Base-by-base conservation (phyloP, 2,888 invertebrate genomes). In the Phyllotreta cruciferae region DNA sequence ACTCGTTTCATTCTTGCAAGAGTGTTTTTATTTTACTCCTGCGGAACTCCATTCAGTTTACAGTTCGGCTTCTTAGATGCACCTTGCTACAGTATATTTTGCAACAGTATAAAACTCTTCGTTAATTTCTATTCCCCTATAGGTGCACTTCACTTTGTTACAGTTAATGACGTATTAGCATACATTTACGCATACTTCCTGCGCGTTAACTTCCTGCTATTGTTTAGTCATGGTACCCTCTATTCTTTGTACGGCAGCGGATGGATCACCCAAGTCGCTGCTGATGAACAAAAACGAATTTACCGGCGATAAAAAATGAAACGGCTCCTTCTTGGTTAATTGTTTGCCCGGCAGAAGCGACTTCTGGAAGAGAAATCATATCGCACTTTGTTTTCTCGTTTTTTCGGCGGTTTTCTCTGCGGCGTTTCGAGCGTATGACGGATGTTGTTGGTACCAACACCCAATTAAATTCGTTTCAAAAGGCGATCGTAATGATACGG, bases 1-100 rank as follows among this genome's bases (percentile, higher is more conserved):
- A 70, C 70, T 63, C 52, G 68, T 67, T 68, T 57, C 42, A 45
- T 35, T 52, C 49, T 36, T 36, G 24, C 24, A 4, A 24, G 24
- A 24, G 4, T 2, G 11, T 5, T 37, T 52, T 52, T 3, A 41
- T 41, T 41, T 10, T 41, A n/a, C 41, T 52, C 38, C 38, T 52
- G 9, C 9, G 14, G 50, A 36, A 9, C 10, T 50, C 36, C 50
- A 50, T 50, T 50, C 50, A 50, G 50, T 50, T 36, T 50, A n/a
- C 14, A 34, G 47, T 47, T 24, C 8, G 49, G 5, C 34, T 9
- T 36, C 24, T 24, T 3, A 24, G 24, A 24, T 24, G 24, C 24
- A 24, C 24, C 24, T 24, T 24, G 24, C 24, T n/a, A n/a, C n/a
- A n/a, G n/a, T n/a, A n/a, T n/a, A n/a, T n/a, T n/a, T n/a, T n/a